Evolutionary conservation across 2,113 vertebrate species (phyloP).

Genomic region (Pedetes capensis): DNA sequence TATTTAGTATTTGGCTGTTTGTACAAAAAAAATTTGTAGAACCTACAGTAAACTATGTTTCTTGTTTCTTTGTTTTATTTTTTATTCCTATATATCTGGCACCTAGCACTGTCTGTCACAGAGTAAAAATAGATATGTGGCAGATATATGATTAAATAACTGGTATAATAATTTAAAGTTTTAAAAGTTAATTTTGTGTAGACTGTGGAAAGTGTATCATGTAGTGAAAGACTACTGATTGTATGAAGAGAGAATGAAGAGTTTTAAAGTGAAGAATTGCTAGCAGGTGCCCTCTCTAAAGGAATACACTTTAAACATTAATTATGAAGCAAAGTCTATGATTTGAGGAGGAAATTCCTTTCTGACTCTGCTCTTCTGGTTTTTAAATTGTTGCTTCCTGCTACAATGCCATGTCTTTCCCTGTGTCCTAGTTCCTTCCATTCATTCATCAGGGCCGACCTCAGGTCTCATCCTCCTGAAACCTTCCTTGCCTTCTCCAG

Average conservation of each 20-base stretch:
- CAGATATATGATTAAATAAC: not conserved
- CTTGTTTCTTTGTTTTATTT: not conserved
- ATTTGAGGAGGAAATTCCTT: not conserved
- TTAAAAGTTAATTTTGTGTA: not conserved
- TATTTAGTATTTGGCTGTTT: not conserved
- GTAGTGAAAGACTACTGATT: not conserved
- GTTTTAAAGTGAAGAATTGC: not conserved
- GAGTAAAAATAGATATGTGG: not conserved
- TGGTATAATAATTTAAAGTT: not conserved
- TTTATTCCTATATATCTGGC: not conserved
- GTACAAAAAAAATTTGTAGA: not conserved
- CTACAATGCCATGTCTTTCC: not conserved
- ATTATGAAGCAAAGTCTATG: not conserved
- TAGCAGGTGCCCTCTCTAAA: not conserved
- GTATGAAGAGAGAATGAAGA: not conserved
- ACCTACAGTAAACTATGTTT: accelerated
- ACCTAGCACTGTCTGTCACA: not conserved
- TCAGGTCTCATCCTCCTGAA: not conserved
- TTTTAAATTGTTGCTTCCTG: not conserved
- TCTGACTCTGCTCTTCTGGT: not conserved
- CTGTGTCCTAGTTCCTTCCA: not conserved
- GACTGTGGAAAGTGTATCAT: not conserved
- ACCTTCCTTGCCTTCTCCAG: accelerated
- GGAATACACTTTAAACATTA: not conserved
- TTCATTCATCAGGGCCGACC: not conserved